Conservation (phyloP, 2,113 vertebrate genomes). For the Bothrops jararaca region DNA sequence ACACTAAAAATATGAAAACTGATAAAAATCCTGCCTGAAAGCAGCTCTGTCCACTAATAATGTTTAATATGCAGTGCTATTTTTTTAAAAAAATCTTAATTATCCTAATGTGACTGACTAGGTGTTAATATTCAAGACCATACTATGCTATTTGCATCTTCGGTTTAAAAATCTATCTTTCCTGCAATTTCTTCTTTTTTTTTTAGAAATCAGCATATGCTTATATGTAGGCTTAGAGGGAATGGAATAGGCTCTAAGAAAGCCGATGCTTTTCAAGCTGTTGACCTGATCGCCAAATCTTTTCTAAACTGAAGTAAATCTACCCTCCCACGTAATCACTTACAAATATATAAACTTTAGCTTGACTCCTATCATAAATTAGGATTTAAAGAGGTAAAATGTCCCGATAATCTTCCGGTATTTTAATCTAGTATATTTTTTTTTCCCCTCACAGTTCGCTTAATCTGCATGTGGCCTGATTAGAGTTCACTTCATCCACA, state of each 20-base stretch:
- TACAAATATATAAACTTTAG: constrained; percentile 78
- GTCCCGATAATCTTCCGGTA: constrained; percentile 81
- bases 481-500: constrained; percentile 83
- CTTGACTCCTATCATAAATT: constrained; percentile 83
- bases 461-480: constrained; percentile 98
- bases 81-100: constrained; percentile 57
- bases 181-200: background rate
- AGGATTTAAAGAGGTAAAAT: constrained; percentile 84
- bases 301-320: constrained; percentile 72
- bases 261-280: constrained; percentile 55
- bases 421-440: constrained; percentile 80
- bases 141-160: background rate
- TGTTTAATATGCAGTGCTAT: constrained; percentile 42
- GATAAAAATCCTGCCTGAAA: constrained; percentile 13
- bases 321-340: constrained; percentile 71
- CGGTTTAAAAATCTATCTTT: constrained; percentile 26
- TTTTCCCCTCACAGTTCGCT: constrained; percentile 81
- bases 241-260: constrained; percentile 36
- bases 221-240: constrained; percentile 35
- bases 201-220: background rate
- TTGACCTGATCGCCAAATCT: constrained; percentile 73
- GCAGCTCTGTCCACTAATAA: constrained; percentile 38
- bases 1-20: constrained; percentile 12
- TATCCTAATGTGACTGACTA: constrained; percentile 55
- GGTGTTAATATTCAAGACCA: constrained; percentile 46